phyloP scores from a whole-genome alignment of 2,113 vertebrate genomes.

The Rhineura floridana region DNA sequence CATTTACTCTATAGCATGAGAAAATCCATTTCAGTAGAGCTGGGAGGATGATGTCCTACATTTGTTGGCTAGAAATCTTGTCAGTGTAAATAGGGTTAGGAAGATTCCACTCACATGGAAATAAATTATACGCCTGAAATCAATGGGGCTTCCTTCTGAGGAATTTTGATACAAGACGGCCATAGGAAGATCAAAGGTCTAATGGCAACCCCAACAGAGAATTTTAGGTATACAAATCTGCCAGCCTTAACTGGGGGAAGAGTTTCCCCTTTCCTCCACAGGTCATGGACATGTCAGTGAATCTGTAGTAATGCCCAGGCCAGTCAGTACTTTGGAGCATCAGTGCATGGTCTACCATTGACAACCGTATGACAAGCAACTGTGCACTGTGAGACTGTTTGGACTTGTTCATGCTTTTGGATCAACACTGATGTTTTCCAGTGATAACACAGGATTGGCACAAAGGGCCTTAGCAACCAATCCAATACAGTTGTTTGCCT shows the following conservation, averaged over 20 bases:
- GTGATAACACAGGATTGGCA: neutral
- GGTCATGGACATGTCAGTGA: neutral
- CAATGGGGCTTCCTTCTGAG: neutral
- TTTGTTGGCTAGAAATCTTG: conserved; percentile 59
- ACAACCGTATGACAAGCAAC: neutral
- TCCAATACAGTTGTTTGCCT: neutral
- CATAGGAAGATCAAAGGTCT: conserved; percentile 62
- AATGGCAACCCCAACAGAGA: conserved; percentile 61
- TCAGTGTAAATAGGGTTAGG: conserved; percentile 33
- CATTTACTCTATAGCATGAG: conserved; percentile 68
- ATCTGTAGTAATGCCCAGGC: neutral
- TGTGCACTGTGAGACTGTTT: neutral
- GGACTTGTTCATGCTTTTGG: neutral
- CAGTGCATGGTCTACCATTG: too few relatives aligned
- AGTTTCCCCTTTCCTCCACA: neutral
- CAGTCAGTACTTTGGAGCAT: neutral
- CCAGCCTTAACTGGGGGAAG: neutral
- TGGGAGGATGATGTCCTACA: conserved; percentile 59
- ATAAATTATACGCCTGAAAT: neutral
- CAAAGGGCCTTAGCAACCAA: neutral
- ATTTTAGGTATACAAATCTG: neutral
- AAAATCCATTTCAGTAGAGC: conserved; percentile 66
- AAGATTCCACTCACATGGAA: neutral
- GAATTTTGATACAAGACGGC: conserved; percentile 26
- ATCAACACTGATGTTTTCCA: neutral